Evolutionary conservation across 2,888 invertebrate species (phyloP).

Genomic region (Dicyrtoma fusca): DNA sequence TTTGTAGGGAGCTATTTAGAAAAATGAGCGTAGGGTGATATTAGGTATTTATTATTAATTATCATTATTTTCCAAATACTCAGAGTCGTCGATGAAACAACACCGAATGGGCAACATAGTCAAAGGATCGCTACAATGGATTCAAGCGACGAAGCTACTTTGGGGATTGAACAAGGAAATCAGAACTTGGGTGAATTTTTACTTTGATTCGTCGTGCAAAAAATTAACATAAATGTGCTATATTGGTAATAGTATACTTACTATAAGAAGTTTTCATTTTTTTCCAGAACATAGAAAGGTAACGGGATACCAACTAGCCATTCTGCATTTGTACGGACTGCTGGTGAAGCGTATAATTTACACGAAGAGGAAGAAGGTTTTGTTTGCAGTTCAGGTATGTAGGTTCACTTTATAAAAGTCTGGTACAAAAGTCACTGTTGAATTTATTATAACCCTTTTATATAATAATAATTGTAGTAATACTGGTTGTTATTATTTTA

Average conservation of each 20-base stretch:
- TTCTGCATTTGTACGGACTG: constrained; percentile 59
- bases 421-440: background rate
- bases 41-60: too few relatives aligned
- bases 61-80: too few relatives aligned
- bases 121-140: background rate
- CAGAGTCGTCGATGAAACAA: too few relatives aligned
- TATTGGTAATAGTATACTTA: background rate
- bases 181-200: too few relatives aligned
- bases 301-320: constrained; percentile 57
- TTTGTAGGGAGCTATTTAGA: too few relatives aligned
- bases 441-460: background rate
- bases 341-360: constrained; percentile 60
- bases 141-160: background rate
- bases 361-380: constrained; percentile 50
- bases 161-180: too few relatives aligned
- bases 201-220: too few relatives aligned
- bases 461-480: background rate
- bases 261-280: background rate
- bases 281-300: constrained; percentile 52
- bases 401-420: background rate
- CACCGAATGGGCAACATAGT: too few relatives aligned
- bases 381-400: constrained; percentile 50
- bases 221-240: background rate
- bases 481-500: background rate
- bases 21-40: too few relatives aligned